Base-by-base conservation (phyloP, 2,797 vertebrate genomes). In the Myotis myotis region DNA sequence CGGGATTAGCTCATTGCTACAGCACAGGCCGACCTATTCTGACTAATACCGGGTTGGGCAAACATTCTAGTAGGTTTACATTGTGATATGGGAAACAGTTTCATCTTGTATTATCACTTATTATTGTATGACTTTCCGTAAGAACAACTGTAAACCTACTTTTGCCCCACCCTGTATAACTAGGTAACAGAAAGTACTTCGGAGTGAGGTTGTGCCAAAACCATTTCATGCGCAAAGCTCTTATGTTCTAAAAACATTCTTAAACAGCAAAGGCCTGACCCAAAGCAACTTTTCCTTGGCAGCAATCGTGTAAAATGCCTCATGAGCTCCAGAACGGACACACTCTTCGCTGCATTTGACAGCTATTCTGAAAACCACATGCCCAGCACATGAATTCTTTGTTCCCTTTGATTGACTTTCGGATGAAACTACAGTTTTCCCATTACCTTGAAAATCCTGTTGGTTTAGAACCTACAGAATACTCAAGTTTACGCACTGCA, bases 401-500 rank as follows among this genome's bases (percentile, higher is more conserved):
- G 57, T 70, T 96, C 33, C 10, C 88, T 71, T 16, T 92, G 30
- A 89, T 25, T 95, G 91, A 55, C 84, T 76, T 91, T 91, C 71
- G 80, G 55, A 93, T 92, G 74, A 71, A 96, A 93, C 25, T n/a
- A 20, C 8, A 79, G 62, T 41, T 82, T 94, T 85, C 23, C 20
- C 12, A 47, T 68, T 15, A 16, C 74, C 55, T 70, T 55, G 8
- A 36, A 76, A 92, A 87, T 38, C 51, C 76, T 60, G 16, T 49
- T 92, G 83, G 85, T 78, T 93, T 64, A 83, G 33, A 74, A 49
- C 28, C 30, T 68, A 78, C 22, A 33, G 57, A 57, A 91, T 12
- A 87, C 28, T 94, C 62, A 91, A 78, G 91, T 70, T 92, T 81
- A 95, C 95, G 94, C 51, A n/a, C 23, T 79, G 38, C 64, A 64